Base-by-base conservation (phyloP, 2,888 invertebrate species). In the Polyommatus icarus region DNA sequence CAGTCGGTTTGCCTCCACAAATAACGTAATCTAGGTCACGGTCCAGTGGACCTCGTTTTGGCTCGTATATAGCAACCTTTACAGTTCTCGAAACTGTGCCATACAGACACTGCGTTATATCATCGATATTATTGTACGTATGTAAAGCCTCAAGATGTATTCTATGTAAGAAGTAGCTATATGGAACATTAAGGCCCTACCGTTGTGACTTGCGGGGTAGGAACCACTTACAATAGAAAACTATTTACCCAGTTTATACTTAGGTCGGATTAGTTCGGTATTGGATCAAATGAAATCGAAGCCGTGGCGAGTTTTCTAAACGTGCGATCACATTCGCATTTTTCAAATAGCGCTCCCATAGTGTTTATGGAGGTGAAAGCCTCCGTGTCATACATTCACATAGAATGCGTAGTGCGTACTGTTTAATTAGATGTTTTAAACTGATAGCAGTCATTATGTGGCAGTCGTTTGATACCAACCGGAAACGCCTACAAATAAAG, bases 11-110 rank as follows among this genome's bases (percentile, higher is more conserved):
- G 86, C 85, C 83, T 89, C 88, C 86, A 87, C 89, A 88, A 90
- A 91, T 90, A 75, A 85, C 87, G 83, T 83, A 82, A 92, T 89
- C 86, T 90, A 83, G 93, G 93, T 93, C 93, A 93, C 80, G 93
- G 93, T 87, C 88, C 85, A 80, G 83, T 86, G 87, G 88, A 87
- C 88, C 87, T 90, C 85, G 88, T 85, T 83, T 82, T 87, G 85
- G 84, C 84, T 87, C 80, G 81, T 81, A 80, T 80, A 81, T 79
- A 76, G 75, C 79, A 80, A 83, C 84, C 82, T 83, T 79, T 81
- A 82, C 80, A 79, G 80, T 81, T 80, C 79, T 80, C 78, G 71
- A 77, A 78, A 79, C 77, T 82, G 80, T 82, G 82, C 83, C 83
- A 83, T 82, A 73, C 61, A 79, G 77, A 72, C 78, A 76, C 79